Conservation (phyloP, 2,888 invertebrate genomes). For the Melanophora roralis region DNA sequence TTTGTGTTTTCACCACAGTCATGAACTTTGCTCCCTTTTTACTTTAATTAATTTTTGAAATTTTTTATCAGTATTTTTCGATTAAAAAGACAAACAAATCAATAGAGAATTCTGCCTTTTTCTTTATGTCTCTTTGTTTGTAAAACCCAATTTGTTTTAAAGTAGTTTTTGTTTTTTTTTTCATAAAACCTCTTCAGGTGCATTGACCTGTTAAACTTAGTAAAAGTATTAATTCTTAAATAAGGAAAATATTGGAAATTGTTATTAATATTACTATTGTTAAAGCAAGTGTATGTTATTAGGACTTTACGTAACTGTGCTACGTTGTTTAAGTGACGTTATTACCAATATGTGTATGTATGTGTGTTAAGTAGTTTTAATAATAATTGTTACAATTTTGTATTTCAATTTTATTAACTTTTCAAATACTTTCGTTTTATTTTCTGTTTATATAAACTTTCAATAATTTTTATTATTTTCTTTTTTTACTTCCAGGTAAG, state of each 20-base stretch:
- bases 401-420: not conserved
- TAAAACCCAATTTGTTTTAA: constrained; percentile 33
- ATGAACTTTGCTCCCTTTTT: constrained; percentile 29
- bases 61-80: constrained; percentile 14
- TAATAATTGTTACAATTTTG: not conserved
- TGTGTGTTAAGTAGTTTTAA: not conserved
- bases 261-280: not conserved
- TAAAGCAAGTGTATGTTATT: not conserved
- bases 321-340: not conserved
- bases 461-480: not conserved
- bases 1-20: constrained; percentile 20
- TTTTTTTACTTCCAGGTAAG: constrained; percentile 26
- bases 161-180: constrained; percentile 7
- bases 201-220: constrained; percentile 60
- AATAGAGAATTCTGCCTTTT: not conserved
- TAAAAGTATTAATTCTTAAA: constrained; percentile 39
- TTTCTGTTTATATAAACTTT: not conserved
- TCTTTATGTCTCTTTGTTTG: constrained; percentile 1
- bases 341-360: not conserved
- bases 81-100: constrained; percentile 18
- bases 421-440: not conserved
- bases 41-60: too few relatives aligned
- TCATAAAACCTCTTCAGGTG: constrained; percentile 41
- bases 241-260: not conserved
- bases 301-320: not conserved